phyloP scores from a whole-genome alignment of 2,797 vertebrate species.

The Artibeus jamaicensis region DNA sequence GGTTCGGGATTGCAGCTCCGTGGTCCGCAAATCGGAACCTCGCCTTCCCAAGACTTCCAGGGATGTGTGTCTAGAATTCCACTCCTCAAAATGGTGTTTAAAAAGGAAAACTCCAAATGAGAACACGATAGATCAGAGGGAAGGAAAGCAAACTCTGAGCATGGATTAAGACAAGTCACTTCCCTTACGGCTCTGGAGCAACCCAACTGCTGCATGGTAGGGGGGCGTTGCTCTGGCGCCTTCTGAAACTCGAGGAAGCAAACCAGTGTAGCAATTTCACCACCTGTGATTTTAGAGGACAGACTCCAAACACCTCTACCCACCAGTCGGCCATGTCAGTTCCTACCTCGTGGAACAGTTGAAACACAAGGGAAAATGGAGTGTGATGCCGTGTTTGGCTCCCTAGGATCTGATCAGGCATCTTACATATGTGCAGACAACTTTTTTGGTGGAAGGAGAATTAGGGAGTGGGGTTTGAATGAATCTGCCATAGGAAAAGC shows the following conservation, averaged over 20 bases:
- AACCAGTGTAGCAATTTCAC: not conserved
- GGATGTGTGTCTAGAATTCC: not conserved
- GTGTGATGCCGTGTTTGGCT: not conserved
- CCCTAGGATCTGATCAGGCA: not conserved
- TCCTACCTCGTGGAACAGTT: not conserved
- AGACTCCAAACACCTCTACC: not conserved
- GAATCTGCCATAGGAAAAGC: not conserved
- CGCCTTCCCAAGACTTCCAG: not conserved
- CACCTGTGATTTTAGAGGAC: not conserved
- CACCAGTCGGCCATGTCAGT: not conserved
- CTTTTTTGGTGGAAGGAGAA: not conserved
- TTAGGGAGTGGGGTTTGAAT: not conserved
- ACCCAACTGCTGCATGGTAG: not conserved
- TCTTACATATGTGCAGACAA: not conserved
- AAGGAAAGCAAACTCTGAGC: not conserved
- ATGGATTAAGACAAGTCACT: not conserved
- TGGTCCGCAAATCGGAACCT: not conserved
- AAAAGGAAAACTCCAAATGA: not conserved
- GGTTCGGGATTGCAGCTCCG: not conserved
- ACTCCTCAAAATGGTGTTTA: not conserved
- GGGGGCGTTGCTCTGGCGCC: not conserved
- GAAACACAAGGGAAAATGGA: not conserved
- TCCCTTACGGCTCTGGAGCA: not conserved
- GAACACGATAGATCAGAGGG: not conserved
- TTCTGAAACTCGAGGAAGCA: conserved; percentile 20